These are phyloP conservation scores for Rynchops niger DNA, from an alignment of 2,113 vertebrate genomes.

Conservation along the genomic window DNA sequence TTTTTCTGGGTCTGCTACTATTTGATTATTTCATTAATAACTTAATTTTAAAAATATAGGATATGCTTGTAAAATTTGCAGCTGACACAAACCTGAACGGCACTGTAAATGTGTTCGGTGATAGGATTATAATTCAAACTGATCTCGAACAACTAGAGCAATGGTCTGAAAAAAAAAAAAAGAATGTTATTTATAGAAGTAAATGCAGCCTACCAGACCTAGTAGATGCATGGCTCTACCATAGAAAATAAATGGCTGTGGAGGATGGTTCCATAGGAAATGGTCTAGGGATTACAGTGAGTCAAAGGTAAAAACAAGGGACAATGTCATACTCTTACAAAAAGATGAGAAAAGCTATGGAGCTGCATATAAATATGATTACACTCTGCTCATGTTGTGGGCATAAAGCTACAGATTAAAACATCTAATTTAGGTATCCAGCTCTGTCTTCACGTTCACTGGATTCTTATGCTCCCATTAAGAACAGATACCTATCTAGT, in stretches of 20 bases:
- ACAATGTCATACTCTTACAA: background rate
- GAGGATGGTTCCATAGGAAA: background rate
- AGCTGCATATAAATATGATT: background rate
- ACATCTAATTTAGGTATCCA: background rate
- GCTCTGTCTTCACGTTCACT: background rate
- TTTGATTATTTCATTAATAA: background rate
- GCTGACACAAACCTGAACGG: background rate
- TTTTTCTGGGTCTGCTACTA: background rate
- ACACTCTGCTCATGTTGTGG: background rate
- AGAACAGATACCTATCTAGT: background rate
- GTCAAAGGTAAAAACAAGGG: background rate
- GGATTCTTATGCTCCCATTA: background rate
- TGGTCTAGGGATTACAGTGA: background rate
- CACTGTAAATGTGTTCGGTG: background rate
- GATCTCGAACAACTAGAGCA: background rate
- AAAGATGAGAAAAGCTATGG: background rate
- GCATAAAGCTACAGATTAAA: background rate
- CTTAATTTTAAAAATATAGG: background rate
- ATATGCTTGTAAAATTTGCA: background rate
- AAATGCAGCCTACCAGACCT: background rate
- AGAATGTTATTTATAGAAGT: background rate
- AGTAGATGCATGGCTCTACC: background rate
- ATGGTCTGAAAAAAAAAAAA: background rate
- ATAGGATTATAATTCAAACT: background rate
- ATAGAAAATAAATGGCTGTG: background rate